Evolutionary conservation across 2,888 invertebrate genomes (phyloP), one percentile per base, ranked within the genome.

Genomic region (Zele albiditarsus): DNA sequence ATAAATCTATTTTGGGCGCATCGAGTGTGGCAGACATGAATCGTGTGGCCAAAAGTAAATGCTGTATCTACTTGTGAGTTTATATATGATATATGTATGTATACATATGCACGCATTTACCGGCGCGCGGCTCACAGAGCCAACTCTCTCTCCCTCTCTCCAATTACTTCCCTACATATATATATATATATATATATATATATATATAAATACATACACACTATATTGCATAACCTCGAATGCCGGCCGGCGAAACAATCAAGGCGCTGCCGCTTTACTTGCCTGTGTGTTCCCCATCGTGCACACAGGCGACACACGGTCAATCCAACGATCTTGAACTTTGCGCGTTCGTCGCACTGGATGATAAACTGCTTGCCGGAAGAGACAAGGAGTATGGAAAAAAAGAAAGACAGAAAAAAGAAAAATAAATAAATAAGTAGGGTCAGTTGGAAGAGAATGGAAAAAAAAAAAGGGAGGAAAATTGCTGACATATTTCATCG

Each of bases 261-360:
- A 20, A 53, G 53, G 53, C 53, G 20, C 20, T 53, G 20, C 20
- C 20, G 53, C 53, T 53, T 53, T 23, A 53, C 20, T 53, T 10
- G n/a, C 46, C 27, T 62, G 70, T 49, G 46, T 25, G 49, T 53
- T 49, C 28, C n/a, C 42, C 70, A 71, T 20, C 20, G 46, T 28
- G 53, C 20, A 33, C 38, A 53, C 60, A 60, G 49, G 42, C 28
- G 42, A 27, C 68, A 62, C 46, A 71, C 62, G 70, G 70, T 71
- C 70, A 71, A 70, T 71, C 49, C 60, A 60, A 58, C 62, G 70
- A 71, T 71, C 70, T 71, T 71, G 70, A 71, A 71, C 70, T 71
- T 70, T 70, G 60, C 38, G 60, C 38, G 60, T 71, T 71, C 63
- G 53, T 53, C 53, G 53, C 10, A 53, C 53, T 53, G 53, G 20